Evolutionary conservation across 2,797 vertebrate species (phyloP), one percentile per base, ranked within the genome.

Genomic region (Iguana delicatissima): DNA sequence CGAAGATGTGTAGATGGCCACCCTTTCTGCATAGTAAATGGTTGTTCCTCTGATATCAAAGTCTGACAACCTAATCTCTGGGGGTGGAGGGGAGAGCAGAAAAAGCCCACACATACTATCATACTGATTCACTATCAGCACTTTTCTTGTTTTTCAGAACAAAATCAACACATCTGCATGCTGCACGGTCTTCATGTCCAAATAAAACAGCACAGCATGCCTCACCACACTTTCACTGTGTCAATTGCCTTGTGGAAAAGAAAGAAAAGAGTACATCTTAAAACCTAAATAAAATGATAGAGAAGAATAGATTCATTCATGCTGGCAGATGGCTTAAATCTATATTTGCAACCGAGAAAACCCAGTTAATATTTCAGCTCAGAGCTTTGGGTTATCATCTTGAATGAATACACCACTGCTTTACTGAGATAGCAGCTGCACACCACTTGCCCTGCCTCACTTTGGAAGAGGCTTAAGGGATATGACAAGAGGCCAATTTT

Each of bases 81-180:
- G 9, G 18, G 18, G 89, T 6, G 18, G 2, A 8, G 6, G 67
- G 10, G 1, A 26, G 77, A 35, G 0, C 42, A 0, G 0, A 79
- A 16, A 22, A 80, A 0, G 55, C 86, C 4, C 0, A 7, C 1
- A 0, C 5, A n/a, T 7, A 29, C 26, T 24, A 13, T 87, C 81
- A 1, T 20, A 1, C 26, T 77, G 1, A 0, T 86, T 35, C 18
- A 24, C 26, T 14, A 57, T 13, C 80, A 57, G 76, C 4, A 1
- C 0, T 80, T 82, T 87, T 59, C 35, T 50, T 85, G 5, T 24
- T 50, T 84, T 89, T 94, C 42, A 59, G 77, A 87, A 64, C 72
- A 46, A 0, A 91, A 18, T 64, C 87, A 85, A 1, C 14, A 1
- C 76, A 42, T 26, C 74, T 72, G 38, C 42, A 42, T 55, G 26